Evolutionary conservation across 2,797 vertebrate species (phyloP), one percentile per base, ranked within the genome.

Genomic region (Gila robusta): DNA sequence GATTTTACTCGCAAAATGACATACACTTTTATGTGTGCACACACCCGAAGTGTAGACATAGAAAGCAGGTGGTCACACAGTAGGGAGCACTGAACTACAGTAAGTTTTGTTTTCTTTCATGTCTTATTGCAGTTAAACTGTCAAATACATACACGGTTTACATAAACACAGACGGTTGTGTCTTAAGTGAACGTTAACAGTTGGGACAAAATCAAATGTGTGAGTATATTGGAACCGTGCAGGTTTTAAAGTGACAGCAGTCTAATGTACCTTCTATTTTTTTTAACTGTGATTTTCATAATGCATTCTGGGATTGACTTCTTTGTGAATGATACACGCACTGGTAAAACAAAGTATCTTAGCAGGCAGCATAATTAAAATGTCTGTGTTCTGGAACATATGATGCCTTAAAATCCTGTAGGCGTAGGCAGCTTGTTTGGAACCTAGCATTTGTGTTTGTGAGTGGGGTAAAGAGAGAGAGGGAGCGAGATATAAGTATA

Each of bases 401-500:
- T n/a, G 21, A 77, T 37, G 11, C 32, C 74, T 56, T 56, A 2
- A 56, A 77, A 56, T 76, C 73, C 19, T 77, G 21, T 8, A 21
- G 7, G 21, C 0, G 0, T 78, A 26, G 54, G 54, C n/a, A 41
- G 23, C 56, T 62, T 23, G n/a, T 70, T 41, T 28, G 82, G 5
- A 54, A 37, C 37, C 5, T 11, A 79, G 41, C 44, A 23, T 56
- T 54, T 82, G 35, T 86, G 81, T 71, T 14, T 74, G 56, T 71
- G 37, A 47, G 71, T 78, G 41, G 80, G 47, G 74, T 74, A 76
- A 62, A 67, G 52, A 23, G 52, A 32, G 37, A 37, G 56, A 44
- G 47, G 3, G 39, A 70, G 62, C 1, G 21, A 28, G 16, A 47
- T n/a, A n/a, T 77, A 64, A 85, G 77, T 49, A 49, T 17, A 49